Conservation (phyloP, 30 jellyfish, hydroid and myxozoan species). For the Rhopilema esculentum region DNA sequence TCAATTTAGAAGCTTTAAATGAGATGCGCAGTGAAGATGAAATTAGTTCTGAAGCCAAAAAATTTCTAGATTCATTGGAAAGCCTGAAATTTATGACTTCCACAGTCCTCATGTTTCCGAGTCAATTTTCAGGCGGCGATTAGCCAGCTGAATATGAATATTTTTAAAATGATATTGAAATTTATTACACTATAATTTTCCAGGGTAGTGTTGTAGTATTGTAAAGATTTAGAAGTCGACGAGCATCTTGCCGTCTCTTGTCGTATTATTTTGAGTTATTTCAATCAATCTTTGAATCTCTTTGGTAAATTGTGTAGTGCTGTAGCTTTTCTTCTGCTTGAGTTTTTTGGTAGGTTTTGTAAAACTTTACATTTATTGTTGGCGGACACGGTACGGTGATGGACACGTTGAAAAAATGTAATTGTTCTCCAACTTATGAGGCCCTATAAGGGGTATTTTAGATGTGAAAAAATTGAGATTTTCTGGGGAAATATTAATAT, state of each 20-base stretch:
- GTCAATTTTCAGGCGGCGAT: slow-evolving; percentile 49
- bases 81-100: slow-evolving; percentile 63
- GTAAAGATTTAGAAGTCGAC: too few relatives aligned
- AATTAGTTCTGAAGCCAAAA: slow-evolving; percentile 47
- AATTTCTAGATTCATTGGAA: slow-evolving; percentile 37
- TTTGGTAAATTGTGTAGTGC: too few relatives aligned
- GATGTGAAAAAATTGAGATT: not conserved
- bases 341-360: not conserved
- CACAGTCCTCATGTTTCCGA: slow-evolving; percentile 61
- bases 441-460: not conserved
- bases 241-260: too few relatives aligned
- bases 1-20: slow-evolving; percentile 43
- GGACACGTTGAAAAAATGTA: not conserved
- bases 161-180: not conserved
- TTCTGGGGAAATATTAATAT: not conserved
- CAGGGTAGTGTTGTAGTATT: too few relatives aligned
- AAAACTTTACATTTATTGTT: not conserved
- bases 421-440: not conserved
- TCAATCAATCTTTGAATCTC: not conserved
- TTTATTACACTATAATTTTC: not conserved
- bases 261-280: not conserved
- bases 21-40: slow-evolving; percentile 14
- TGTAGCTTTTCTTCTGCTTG: too few relatives aligned
- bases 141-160: not conserved
- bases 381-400: not conserved